Evolutionary conservation across 2,113 vertebrate species (phyloP).

Genomic region (Aythya baeri): DNA sequence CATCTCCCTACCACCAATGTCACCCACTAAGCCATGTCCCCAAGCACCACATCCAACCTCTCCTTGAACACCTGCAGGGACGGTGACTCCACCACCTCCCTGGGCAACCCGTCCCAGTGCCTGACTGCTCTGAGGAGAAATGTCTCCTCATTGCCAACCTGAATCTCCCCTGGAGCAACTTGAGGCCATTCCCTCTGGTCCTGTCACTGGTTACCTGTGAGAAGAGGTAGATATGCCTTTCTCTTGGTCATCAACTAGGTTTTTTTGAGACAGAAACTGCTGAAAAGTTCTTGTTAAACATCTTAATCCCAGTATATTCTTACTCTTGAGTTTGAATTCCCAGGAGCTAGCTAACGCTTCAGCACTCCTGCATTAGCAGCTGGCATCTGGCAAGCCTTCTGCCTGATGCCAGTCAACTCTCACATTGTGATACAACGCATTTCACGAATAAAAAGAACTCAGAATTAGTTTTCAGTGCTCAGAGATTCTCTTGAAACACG

Average conservation of each 20-base stretch:
- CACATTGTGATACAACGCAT: rapidly evolving
- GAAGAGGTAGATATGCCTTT: background rate
- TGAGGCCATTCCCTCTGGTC: no score
- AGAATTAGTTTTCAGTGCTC: background rate
- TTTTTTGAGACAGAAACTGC: background rate
- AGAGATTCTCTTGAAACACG: background rate
- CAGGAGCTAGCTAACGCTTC: background rate
- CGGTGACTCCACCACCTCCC: no score
- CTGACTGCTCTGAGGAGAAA: no score
- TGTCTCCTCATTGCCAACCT: no score
- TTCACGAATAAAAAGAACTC: background rate
- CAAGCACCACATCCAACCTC: no score
- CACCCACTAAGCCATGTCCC: no score
- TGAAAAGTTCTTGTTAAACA: background rate
- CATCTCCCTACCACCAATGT: no score
- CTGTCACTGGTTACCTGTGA: no score
- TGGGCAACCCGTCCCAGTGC: no score
- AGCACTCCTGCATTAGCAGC: background rate
- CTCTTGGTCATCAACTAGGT: background rate
- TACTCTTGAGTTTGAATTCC: background rate
- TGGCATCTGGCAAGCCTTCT: background rate
- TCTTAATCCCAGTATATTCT: background rate
- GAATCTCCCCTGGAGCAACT: no score
- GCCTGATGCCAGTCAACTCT: background rate
- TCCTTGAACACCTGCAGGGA: no score